Evolutionary conservation across 2,888 invertebrate species (phyloP).

Genomic region (Trissolcus japonicus): DNA sequence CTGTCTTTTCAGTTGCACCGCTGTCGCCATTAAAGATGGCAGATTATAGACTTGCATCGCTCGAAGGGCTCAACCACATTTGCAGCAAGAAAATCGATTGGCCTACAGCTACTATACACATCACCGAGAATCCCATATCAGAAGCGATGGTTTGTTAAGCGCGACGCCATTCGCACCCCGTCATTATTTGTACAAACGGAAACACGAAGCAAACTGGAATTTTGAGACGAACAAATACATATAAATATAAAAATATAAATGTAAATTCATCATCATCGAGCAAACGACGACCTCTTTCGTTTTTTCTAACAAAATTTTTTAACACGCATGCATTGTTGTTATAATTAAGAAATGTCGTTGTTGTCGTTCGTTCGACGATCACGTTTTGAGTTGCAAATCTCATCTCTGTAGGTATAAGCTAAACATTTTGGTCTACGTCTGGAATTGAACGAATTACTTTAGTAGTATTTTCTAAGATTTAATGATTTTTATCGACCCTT

Average conservation of each 20-base stretch:
- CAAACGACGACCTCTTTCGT: conserved; percentile 42
- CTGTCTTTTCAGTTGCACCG: conserved; percentile 81
- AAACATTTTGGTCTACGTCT: conserved; percentile 31
- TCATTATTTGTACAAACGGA: conserved; percentile 60
- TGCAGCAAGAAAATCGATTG: conserved; percentile 77
- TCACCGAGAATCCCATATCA: conserved; percentile 88
- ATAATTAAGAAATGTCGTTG: conserved; percentile 42
- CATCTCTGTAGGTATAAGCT: conserved; percentile 42
- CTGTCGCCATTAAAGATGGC: conserved; percentile 84
- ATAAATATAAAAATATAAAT: conserved; percentile 45
- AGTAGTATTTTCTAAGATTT: conserved; percentile 31
- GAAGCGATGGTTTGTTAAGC: conserved; percentile 85
- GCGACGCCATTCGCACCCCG: conserved; percentile 45
- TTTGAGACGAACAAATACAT: conserved; percentile 55
- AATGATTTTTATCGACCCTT: conserved; percentile 24
- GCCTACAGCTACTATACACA: conserved; percentile 83
- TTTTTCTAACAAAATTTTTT: conserved; percentile 48
- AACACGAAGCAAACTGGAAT: conserved; percentile 48
- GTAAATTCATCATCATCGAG: conserved; percentile 32
- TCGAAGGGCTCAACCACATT: conserved; percentile 78
- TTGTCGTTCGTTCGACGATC: conserved; percentile 44
- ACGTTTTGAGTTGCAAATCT: conserved; percentile 31
- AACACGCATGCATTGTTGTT: conserved; percentile 24
- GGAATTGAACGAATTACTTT: conserved; percentile 32
- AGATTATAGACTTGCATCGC: conserved; percentile 80